Evolutionary conservation across 1,140 invertebrate species (phyloP).

Genomic region (Eueides isabella): DNA sequence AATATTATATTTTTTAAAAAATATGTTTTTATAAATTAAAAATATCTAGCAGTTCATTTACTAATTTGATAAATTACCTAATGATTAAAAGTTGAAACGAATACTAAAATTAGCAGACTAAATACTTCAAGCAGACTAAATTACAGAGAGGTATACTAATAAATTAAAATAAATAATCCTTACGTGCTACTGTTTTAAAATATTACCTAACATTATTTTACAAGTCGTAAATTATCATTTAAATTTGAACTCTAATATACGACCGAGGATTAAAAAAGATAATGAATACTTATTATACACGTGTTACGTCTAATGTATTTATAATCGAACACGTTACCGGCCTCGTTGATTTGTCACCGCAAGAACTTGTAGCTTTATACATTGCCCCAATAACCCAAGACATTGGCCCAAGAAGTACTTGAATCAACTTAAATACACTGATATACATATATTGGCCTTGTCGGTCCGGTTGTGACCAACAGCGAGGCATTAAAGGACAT

Average conservation of each 20-base stretch:
- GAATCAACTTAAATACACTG: neutral
- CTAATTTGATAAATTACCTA: neutral
- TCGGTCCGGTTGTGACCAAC: constrained; percentile 3
- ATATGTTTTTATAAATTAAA: neutral
- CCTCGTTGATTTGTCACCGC: constrained; percentile 36
- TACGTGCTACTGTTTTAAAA: neutral
- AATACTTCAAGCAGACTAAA: no score
- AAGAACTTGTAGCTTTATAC: constrained; percentile 23
- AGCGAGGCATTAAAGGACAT: constrained; percentile 40
- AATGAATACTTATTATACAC: constrained; percentile 33
- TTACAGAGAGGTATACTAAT: neutral
- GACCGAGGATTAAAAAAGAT: constrained; percentile 32
- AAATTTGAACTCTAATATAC: constrained; percentile 6
- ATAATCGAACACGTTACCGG: constrained; percentile 34
- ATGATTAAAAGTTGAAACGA: neutral
- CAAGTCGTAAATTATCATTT: constrained; percentile 6
- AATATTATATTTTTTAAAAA: neutral
- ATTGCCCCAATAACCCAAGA: neutral
- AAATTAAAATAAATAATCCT: neutral
- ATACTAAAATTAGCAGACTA: neutral
- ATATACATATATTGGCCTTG: neutral
- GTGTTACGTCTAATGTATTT: constrained; percentile 37
- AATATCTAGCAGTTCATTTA: neutral
- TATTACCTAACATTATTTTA: neutral
- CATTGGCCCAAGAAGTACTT: neutral